These are phyloP conservation scores for Anguilla obscura DNA, from an alignment of 2,797 vertebrate species.

Conservation along the genomic window DNA sequence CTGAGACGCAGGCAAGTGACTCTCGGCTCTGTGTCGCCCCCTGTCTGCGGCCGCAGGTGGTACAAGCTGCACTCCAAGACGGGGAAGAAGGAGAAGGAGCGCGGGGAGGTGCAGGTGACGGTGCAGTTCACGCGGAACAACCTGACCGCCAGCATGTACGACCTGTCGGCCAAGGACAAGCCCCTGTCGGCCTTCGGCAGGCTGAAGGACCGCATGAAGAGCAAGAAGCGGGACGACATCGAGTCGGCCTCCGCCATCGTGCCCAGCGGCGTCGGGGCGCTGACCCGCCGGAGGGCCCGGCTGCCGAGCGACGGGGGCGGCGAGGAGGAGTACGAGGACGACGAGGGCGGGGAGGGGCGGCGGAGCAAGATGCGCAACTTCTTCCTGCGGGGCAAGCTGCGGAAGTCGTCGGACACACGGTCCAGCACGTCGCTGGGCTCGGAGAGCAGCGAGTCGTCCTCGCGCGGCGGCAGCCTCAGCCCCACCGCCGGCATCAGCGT, in stretches of 20 bases:
- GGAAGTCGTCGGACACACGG: conserved; percentile 87
- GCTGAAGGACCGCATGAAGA: conserved; percentile 90
- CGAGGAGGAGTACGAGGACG: conserved; percentile 84
- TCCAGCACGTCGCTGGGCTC: conserved; percentile 93
- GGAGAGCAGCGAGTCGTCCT: conserved; percentile 91
- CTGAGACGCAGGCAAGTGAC: not conserved
- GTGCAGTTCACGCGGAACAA: conserved; percentile 90
- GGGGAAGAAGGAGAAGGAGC: conserved; percentile 94
- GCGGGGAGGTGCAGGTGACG: conserved; percentile 88
- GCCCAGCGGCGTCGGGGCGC: conserved; percentile 72
- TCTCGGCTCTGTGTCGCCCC: conserved; percentile 1
- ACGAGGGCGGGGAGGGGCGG: conserved; percentile 72
- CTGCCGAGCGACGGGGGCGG: conserved; percentile 74
- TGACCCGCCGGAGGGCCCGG: conserved; percentile 66
- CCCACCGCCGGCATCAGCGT: conserved; percentile 79
- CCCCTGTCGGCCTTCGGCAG: conserved; percentile 84
- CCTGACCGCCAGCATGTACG: conserved; percentile 97
- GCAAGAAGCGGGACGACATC: conserved; percentile 79
- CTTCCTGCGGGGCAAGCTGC: conserved; percentile 85
- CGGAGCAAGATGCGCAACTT: conserved; percentile 89
- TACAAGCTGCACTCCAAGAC: conserved; percentile 91
- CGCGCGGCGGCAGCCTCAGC: conserved; percentile 83
- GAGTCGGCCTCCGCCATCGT: conserved; percentile 84
- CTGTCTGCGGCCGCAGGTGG: conserved; percentile 75
- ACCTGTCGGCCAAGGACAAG: conserved; percentile 93